Conservation (phyloP, 2,113 vertebrate genomes). For the Poeciliopsis turrubarensis region DNA sequence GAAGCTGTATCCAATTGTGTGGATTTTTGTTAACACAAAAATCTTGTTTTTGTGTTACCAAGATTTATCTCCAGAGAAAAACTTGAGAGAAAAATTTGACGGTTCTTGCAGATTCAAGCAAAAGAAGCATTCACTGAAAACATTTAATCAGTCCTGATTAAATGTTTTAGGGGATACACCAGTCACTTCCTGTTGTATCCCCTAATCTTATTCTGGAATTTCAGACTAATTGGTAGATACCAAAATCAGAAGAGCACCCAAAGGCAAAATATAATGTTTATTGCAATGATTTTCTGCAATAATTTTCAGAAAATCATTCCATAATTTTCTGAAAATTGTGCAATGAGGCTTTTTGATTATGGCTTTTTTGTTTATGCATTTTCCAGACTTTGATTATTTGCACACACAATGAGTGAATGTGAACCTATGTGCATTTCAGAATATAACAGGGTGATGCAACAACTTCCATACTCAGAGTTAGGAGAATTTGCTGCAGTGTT, state of each 20-base stretch:
- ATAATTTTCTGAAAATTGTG: background rate
- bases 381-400: background rate
- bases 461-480: background rate
- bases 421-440: background rate
- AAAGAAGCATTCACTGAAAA: background rate
- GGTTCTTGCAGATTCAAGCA: background rate
- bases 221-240: background rate
- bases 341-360: background rate
- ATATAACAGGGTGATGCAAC: background rate
- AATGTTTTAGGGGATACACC: too few species aligned
- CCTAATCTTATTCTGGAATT: background rate
- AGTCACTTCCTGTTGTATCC: constrained; percentile 8
- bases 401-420: background rate
- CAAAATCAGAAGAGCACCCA: background rate
- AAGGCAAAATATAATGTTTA: background rate
- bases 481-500: background rate
- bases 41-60: background rate
- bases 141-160: background rate
- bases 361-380: background rate
- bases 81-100: too few species aligned
- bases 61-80: background rate
- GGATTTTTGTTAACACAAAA: too few species aligned
- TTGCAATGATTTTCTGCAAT: too few species aligned
- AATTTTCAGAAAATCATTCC: too few species aligned
- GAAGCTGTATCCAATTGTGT: too few species aligned